A percentile compares a stretch with the other conserved stretches of the same genome.
These are phyloP conservation scores for Myotis myotis DNA, from an alignment of 2,797 vertebrate species.

Conservation along the genomic window DNA sequence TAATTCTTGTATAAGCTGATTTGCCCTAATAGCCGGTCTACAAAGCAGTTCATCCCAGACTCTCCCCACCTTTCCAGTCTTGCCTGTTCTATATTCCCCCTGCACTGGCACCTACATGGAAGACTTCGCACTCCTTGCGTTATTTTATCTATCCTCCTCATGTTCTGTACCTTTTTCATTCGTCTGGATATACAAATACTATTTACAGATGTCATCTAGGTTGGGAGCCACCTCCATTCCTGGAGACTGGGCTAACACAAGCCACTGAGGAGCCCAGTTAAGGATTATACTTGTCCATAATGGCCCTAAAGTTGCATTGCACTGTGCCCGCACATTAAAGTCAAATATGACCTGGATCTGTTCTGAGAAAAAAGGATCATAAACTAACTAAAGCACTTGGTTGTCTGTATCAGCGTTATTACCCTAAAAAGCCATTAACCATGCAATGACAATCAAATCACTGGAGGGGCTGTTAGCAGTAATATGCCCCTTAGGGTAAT, in stretches of 20 bases:
- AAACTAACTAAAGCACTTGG: slow-evolving; percentile 70
- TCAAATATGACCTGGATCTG: slow-evolving; percentile 29
- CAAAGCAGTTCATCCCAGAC: not conserved
- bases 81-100: not conserved
- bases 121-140: not conserved
- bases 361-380: slow-evolving; percentile 41
- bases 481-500: slow-evolving; percentile 44
- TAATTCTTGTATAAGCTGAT: not conserved
- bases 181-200: not conserved
- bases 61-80: not conserved
- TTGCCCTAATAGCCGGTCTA: not conserved
- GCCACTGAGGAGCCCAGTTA: not conserved
- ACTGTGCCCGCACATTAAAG: not conserved
- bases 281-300: not conserved
- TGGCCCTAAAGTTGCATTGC: not conserved
- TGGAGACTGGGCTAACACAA: not conserved
- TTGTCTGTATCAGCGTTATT: slow-evolving; percentile 65
- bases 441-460: slow-evolving; percentile 68
- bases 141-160: not conserved
- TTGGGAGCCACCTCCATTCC: not conserved
- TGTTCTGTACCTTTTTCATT: not conserved
- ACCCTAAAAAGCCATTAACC: slow-evolving; percentile 66
- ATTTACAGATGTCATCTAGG: not conserved
- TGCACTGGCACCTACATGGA: not conserved
- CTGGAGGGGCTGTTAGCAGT: slow-evolving; percentile 52